These are phyloP conservation scores for Myrmophylax atrothorax DNA, from an alignment of 2,113 vertebrate genomes.

Conservation along the genomic window DNA sequence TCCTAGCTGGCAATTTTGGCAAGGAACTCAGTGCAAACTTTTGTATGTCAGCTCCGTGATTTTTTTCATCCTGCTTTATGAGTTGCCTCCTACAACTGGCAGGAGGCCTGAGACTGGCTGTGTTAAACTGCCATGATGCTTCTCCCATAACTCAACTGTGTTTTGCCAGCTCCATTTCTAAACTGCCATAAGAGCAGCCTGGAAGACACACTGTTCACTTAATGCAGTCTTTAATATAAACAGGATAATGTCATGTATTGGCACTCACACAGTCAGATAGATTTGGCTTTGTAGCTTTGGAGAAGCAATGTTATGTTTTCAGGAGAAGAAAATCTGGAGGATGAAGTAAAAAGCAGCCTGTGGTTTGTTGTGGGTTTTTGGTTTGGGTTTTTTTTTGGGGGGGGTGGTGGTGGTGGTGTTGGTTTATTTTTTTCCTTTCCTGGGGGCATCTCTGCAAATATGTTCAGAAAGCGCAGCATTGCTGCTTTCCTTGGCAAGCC, in stretches of 20 bases:
- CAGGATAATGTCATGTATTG: neutral
- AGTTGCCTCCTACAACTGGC: constrained; percentile 6
- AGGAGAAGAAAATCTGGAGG: neutral
- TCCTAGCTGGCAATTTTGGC: neutral
- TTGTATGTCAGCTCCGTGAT: neutral
- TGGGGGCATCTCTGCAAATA: neutral
- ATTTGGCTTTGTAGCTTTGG: constrained; percentile 15
- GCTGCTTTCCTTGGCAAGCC: neutral
- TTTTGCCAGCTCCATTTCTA: constrained; percentile 34
- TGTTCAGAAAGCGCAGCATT: neutral
- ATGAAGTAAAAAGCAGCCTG: neutral
- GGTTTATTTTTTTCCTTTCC: neutral
- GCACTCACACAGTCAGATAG: neutral
- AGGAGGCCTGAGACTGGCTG: constrained; percentile 1
- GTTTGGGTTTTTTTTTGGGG: neutral
- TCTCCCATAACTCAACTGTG: constrained; percentile 1
- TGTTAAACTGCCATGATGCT: neutral
- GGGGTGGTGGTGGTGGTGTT: no score
- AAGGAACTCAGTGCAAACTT: neutral
- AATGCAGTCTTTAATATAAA: constrained; percentile 2
- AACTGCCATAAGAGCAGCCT: constrained; percentile 49
- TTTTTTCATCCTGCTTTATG: neutral
- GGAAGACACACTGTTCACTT: constrained; percentile 48
- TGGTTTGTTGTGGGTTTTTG: neutral
- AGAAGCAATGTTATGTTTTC: neutral